Evolutionary conservation across 1,140 invertebrate species (phyloP), one percentile per base, ranked within the genome.

Genomic region (Leptinotarsa lineolata): DNA sequence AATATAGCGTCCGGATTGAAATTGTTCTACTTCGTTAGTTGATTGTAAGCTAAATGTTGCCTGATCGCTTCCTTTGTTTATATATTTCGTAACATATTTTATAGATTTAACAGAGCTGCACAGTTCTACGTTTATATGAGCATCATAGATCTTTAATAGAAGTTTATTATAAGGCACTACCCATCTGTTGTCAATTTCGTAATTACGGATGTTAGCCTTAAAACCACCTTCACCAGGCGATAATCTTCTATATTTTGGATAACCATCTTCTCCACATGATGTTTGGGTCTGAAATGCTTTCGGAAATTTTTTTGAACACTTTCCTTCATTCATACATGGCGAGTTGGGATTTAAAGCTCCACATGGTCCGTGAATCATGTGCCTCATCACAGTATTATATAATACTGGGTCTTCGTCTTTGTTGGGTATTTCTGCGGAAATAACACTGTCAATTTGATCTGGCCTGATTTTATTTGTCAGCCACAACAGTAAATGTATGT

Each of bases 351-450:
- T 89, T 0, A 85, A 48, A 44, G 48, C 6, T 39, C 86, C 87
- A 82, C 86, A 89, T 66, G 87, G 88, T 21, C 87, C 87, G 84
- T 89, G 87, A 74, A 88, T 86, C 87, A 88, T 88, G 71, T 85
- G 83, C 68, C 66, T 85, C 4, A 60, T 84, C 22, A 87, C 77
- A 73, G 84, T 79, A 24, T 84, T 81, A 83, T 79, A 82, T 24
- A 88, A 73, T 30, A 70, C 44, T 73, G 79, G 82, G 82, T 89
- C 84, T 60, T 21, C 79, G 60, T 78, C 60, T 60, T 59, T 63
- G 84, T 89, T 83, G 30, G 88, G 87, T 72, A 90, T 85, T 85
- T 89, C 87, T 4, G 87, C 88, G 13, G 45, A n/a, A n/a, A n/a
- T n/a, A n/a, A n/a, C n/a, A n/a, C n/a, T n/a, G n/a, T n/a, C n/a